These are phyloP conservation scores for Neofelis nebulosa DNA, from an alignment of 2,113 vertebrate species.

Conservation along the genomic window DNA sequence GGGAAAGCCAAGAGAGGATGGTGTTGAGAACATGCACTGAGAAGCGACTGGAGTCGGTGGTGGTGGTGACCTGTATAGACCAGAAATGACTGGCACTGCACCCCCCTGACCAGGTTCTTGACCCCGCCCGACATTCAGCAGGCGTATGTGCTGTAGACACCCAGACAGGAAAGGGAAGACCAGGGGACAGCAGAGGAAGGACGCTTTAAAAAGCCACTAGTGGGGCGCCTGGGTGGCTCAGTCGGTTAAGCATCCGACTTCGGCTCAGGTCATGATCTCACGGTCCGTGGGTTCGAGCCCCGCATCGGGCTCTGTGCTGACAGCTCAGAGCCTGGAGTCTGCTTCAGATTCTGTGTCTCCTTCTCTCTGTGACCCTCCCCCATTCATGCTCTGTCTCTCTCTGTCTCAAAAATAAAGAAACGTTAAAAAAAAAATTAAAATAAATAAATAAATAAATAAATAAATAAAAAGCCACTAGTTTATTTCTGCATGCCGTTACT, in stretches of 20 bases:
- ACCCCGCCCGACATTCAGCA: background rate
- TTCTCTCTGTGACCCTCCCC: too few species aligned
- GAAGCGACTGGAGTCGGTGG: background rate
- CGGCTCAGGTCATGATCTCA: too few species aligned
- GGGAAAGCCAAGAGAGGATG: background rate
- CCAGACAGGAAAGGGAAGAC: background rate
- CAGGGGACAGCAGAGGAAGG: background rate
- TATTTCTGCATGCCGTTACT: rapidly evolving
- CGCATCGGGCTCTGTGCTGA: too few species aligned
- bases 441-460: too few species aligned
- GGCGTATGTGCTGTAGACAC: rapidly evolving
- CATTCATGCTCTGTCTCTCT: too few species aligned
- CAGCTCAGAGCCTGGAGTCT: too few species aligned
- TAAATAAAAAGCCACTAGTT: background rate
- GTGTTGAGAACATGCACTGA: background rate
- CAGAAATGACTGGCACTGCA: background rate
- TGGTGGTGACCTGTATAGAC: background rate
- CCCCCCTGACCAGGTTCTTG: background rate
- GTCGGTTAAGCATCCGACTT: too few species aligned
- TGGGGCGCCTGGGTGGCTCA: too few species aligned
- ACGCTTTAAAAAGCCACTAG: background rate
- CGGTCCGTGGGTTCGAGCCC: too few species aligned
- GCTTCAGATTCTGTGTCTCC: too few species aligned
- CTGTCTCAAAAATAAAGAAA: too few species aligned
- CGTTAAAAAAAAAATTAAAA: too few species aligned